Evolutionary conservation across 2,113 vertebrate species (phyloP), one percentile per base, ranked within the genome.

Genomic region (Morone saxatilis): DNA sequence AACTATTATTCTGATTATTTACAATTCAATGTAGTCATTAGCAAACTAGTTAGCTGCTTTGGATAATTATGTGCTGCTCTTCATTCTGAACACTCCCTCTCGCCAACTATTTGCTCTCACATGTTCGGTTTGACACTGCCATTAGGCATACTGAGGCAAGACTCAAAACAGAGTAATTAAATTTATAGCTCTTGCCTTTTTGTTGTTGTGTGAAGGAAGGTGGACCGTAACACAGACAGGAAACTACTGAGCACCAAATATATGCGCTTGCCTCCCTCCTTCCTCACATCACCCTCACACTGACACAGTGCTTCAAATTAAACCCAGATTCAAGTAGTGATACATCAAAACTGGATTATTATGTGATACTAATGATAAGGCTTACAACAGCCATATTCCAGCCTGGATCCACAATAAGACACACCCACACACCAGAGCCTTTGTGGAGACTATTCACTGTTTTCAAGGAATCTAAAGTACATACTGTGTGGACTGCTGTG

Each of bases 331-430:
- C 66, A 57, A 68, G 25, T 17, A 53, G 31, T 1, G 40, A 77
- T 47, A 57, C 53, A 84, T 84, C n/a, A 68, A 85, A 78, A 73
- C 54, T 31, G 25, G 53, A 85, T 72, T 53, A 76, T 74, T 56
- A 70, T 70, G 12, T n/a, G 60, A 80, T 47, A 40, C 25, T 66
- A 67, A 86, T 75, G 36, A 85, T 53, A 50, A 63, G 36, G 59
- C 14, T 40, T 22, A 31, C 70, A 57, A 61, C 61, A 63, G 83
- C 60, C n/a, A 38, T 47, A 68, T 79, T 48, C 62, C 78, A 76
- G 78, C 62, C 76, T 66, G 71, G 9, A 50, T 53, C 56, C 69
- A 84, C 67, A 74, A 71, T 54, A 63, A 36, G 75, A 79, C 69
- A 65, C 80, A 20, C 53, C 25, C 54, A 73, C 80, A 85, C 78